A percentile compares a stretch with the other conserved stretches of the same genome.
Evolutionary conservation across 2,797 vertebrate species (phyloP).

Genomic region (Dromococcyx pavoninus): DNA sequence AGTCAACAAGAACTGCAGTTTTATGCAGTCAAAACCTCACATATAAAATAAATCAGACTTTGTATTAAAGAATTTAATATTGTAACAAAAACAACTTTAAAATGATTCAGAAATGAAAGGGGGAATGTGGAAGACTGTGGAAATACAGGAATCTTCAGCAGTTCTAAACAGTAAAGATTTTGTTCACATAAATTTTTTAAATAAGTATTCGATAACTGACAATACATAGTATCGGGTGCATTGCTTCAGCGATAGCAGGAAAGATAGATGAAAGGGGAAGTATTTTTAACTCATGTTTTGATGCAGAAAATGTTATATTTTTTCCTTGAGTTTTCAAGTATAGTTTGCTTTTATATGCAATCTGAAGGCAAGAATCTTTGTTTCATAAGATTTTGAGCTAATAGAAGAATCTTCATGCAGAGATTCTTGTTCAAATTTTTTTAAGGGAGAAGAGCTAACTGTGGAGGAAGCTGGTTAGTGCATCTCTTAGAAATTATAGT

Average conservation of each 20-base stretch:
- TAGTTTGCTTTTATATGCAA: neutral
- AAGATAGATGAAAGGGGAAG: neutral
- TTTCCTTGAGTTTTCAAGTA: neutral
- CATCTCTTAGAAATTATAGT: neutral
- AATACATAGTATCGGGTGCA: neutral
- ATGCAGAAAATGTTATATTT: neutral
- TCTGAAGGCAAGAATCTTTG: neutral
- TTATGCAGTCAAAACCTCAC: neutral
- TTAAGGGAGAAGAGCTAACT: neutral
- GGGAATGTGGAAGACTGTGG: neutral
- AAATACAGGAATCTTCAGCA: neutral
- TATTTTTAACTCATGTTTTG: neutral
- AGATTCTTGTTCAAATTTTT: neutral
- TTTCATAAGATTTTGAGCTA: neutral
- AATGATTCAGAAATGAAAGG: neutral
- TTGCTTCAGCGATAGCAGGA: neutral
- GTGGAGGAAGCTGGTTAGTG: neutral
- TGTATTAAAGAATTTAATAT: neutral
- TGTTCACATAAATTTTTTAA: neutral
- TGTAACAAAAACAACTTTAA: neutral
- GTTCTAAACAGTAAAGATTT: neutral
- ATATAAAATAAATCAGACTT: neutral
- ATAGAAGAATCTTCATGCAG: neutral
- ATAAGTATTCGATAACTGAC: neutral
- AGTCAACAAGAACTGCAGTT: neutral